Percentiles rank a stretch among this genome's conserved stretches.
Conservation (phyloP, 2,113 vertebrate genomes). For the Gobio gobio region DNA sequence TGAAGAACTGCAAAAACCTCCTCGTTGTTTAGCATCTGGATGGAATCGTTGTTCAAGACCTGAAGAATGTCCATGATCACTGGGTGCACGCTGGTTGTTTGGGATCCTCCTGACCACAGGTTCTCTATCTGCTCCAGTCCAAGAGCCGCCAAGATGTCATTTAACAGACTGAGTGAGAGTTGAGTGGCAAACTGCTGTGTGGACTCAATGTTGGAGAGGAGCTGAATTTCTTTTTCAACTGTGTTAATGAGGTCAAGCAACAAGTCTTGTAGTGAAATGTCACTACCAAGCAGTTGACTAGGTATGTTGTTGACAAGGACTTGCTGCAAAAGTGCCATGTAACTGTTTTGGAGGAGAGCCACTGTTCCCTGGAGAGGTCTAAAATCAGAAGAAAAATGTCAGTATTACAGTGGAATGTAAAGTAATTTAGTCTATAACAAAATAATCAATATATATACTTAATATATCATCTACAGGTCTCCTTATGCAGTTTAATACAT, state of each 20-base stretch:
- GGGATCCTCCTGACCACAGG: constrained; percentile 54
- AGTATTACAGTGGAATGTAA: not conserved
- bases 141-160: constrained; percentile 59
- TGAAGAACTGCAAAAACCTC: constrained; percentile 61
- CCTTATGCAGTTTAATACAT: not conserved
- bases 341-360: constrained; percentile 64
- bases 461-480: not conserved
- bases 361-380: constrained; percentile 68
- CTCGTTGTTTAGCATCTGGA: constrained; percentile 58
- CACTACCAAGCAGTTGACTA: constrained; percentile 44
- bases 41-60: constrained; percentile 59
- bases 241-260: constrained; percentile 59
- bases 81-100: constrained; percentile 58
- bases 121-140: constrained; percentile 65
- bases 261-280: constrained; percentile 54
- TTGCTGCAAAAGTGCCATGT: constrained; percentile 42
- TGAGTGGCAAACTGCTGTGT: constrained; percentile 53
- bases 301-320: constrained; percentile 18
- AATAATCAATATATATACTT: not conserved
- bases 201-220: constrained; percentile 45
- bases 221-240: constrained; percentile 59
- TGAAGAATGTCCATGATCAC: constrained; percentile 60
- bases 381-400: not conserved
- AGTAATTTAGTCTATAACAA: not conserved
- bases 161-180: constrained; percentile 53